A percentile compares a stretch with the other conserved stretches of the same genome.
These are phyloP conservation scores for Proales similis DNA, from an alignment of 1,140 invertebrate species.

Conservation along the genomic window DNA sequence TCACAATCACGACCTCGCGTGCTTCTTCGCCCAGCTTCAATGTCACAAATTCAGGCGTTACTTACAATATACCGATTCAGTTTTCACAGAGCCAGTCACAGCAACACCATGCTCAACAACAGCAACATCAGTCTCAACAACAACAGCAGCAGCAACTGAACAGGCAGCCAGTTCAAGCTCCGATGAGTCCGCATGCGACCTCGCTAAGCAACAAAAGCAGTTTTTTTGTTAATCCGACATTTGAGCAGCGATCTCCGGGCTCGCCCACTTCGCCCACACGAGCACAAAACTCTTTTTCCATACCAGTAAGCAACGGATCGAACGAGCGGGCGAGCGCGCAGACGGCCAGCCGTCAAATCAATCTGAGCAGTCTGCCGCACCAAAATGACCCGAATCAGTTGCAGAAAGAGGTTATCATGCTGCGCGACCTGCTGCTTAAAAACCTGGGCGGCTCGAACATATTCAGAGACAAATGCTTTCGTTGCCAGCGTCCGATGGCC, in stretches of 20 bases:
- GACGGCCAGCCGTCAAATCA: not conserved
- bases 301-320: slow-evolving; percentile 5
- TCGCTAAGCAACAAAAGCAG: slow-evolving; percentile 7
- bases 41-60: slow-evolving; percentile 16
- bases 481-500: slow-evolving; percentile 78
- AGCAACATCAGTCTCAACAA: no score
- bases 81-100: no score
- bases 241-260: not conserved
- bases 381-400: slow-evolving; percentile 4
- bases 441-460: slow-evolving; percentile 58
- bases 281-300: not conserved
- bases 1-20: slow-evolving; percentile 25
- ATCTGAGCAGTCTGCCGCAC: not conserved
- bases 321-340: not conserved
- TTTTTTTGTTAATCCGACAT: slow-evolving; percentile 13
- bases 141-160: slow-evolving; percentile 5
- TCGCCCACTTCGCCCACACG: not conserved
- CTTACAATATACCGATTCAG: slow-evolving; percentile 35
- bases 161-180: slow-evolving; percentile 1
- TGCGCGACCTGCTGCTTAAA: slow-evolving; percentile 75
- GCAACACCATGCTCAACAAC: no score
- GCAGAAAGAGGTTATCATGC: slow-evolving; percentile 74
- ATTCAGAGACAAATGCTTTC: slow-evolving; percentile 75
- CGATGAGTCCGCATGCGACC: no score
- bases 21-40: slow-evolving; percentile 22